Evolutionary conservation across 2,113 vertebrate species (phyloP), one percentile per base, ranked within the genome.

Genomic region (Etia nguti): DNA sequence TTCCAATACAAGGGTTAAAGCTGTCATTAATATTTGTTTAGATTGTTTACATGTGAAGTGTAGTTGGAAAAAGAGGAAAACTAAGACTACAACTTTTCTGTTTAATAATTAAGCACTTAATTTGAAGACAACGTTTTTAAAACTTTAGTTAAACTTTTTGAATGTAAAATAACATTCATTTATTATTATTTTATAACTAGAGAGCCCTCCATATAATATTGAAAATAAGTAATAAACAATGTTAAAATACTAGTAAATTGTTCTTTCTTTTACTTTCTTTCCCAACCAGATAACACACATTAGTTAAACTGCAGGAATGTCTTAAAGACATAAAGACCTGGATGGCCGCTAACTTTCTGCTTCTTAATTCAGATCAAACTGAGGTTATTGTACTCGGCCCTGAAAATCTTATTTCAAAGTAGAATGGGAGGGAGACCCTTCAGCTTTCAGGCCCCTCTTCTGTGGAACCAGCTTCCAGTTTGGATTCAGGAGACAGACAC

Each of bases 401-500:
- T 34, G 59, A 34, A 60, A 10, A 20, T 0, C 2, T 34, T 6
- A 59, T 29, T 59, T 59, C 29, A 59, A 59, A 59, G 13, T 59
- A 59, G 56, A 59, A 59, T 59, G 15, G 57, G 57, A 60, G 57
- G 15, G 15, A 60, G 57, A 31, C 15, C 57, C 26, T 60, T 60
- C 26, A 31, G 57, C 8, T 60, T 18, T 60, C 57, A 60, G 3
- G 57, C 0, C 5, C 26, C 57, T 31, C 1, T 31, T 15, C 31
- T 60, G 15, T 60, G 57, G 26, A 60, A 60, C 57, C 5, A 56
- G 22, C 55, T 56, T 24, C 22, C 55, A 60, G 26, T 60, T 60
- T 60, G 15, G 26, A 0, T 31, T 60, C 26, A 0, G 56, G 26
- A 31, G 8, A 57, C 24, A 0, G 1, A 55, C 1, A 6, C n/a